Evolutionary conservation across 2,888 invertebrate species (phyloP), one percentile per base, ranked within the genome.

Genomic region (Pollenia angustigena): DNA sequence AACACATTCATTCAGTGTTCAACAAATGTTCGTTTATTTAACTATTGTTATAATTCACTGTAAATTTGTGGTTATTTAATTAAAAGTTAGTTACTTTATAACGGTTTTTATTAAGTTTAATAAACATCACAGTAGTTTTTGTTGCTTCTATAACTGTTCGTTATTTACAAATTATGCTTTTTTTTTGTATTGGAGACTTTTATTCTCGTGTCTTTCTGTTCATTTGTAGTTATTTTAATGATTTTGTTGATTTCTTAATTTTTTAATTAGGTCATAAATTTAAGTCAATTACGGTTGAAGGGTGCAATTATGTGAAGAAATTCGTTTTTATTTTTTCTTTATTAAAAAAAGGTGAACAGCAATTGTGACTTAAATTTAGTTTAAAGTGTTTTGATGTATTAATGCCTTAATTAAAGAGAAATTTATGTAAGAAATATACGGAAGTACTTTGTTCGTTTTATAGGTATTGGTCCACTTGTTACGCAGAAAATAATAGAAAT

Each of bases 51-150:
- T 79, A 66, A 84, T 50, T 84, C 60, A 84, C 79, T 79, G 68
- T 79, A 54, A 84, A 74, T 68, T 84, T 84, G 79, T 74, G 84
- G 79, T 79, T 79, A 79, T 84, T 79, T 79, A 84, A 79, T 84
- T 84, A 84, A 84, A 79, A 79, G 84, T 84, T 79, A 79, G 46
- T 79, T 48, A 66, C 58, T 64, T 48, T 32, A 46, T 48, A 76
- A 71, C 82, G 72, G 81, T 42, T 71, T 71, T 7, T 48, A 42
- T 68, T 71, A 16, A 50, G 23, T 44, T 64, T 64, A 11, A 64
- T 44, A 46, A 44, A 58, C 18, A 16, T 64, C 42, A 16, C 60
- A 32, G 46, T 66, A 11, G 11, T 48, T 44, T 66, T 66, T 18
- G 6, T 48, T 68, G 48, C 3, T 1, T 64, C 12, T 16, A 56